These are phyloP conservation scores for Tachuris rubrigastra DNA, from an alignment of 2,113 vertebrate species.

Conservation along the genomic window DNA sequence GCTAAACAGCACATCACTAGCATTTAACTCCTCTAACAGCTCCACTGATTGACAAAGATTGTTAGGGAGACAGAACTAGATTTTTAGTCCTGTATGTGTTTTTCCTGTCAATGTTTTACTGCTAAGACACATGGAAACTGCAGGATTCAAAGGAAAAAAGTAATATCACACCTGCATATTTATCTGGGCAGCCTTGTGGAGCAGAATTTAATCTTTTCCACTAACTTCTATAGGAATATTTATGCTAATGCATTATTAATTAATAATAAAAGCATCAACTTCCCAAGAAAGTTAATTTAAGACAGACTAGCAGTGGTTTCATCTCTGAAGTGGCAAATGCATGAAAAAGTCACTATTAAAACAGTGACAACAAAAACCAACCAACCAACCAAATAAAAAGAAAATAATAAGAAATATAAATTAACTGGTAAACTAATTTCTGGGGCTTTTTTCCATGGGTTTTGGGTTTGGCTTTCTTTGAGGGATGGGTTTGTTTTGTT, in stretches of 20 bases:
- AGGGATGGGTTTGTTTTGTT: not conserved
- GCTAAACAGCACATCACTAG: not conserved
- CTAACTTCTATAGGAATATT: not conserved
- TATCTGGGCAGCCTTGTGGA: not conserved
- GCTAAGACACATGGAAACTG: not conserved
- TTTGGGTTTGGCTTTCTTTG: not conserved
- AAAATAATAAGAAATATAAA: not conserved
- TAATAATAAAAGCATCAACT: accelerated
- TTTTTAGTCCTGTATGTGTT: not conserved
- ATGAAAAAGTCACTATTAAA: not conserved
- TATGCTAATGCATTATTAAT: not conserved
- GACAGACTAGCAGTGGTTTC: not conserved
- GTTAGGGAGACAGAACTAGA: not conserved
- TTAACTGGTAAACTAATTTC: not conserved
- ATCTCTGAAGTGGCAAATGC: not conserved
- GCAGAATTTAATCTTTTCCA: not conserved
- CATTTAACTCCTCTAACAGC: not conserved
- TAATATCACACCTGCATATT: not conserved
- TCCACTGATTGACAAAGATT: not conserved
- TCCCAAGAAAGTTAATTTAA: not conserved
- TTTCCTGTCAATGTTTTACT: not conserved
- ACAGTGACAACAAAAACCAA: not conserved
- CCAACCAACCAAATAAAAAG: not conserved
- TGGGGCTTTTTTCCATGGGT: accelerated
- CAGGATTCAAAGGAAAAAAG: not conserved